These are phyloP conservation scores for Anas platyrhynchos DNA, from an alignment of 2,113 vertebrate genomes.

Conservation along the genomic window DNA sequence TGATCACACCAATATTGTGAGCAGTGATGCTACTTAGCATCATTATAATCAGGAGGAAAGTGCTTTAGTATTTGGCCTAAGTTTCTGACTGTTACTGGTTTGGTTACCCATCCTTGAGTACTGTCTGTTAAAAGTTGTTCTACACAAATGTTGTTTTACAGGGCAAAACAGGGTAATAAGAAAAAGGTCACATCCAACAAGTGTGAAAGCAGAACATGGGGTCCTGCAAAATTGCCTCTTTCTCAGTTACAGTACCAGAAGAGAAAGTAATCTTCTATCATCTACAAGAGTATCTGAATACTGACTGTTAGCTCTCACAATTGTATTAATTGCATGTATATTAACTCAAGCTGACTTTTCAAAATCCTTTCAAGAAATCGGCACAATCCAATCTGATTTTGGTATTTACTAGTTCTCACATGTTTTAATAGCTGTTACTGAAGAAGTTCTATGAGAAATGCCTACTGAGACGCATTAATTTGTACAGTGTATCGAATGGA, in stretches of 20 bases:
- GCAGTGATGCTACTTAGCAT: background rate
- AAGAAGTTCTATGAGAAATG: background rate
- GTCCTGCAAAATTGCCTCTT: background rate
- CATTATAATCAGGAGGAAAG: background rate
- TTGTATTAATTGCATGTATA: background rate
- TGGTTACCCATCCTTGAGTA: background rate
- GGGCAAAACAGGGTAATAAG: background rate
- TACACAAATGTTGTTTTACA: background rate
- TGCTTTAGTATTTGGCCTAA: background rate
- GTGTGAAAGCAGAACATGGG: background rate
- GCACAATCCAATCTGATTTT: background rate
- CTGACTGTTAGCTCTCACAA: background rate
- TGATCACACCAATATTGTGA: background rate
- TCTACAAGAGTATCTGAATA: background rate
- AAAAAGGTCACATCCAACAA: background rate
- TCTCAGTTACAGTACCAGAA: background rate
- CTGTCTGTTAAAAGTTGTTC: background rate
- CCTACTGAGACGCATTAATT: background rate
- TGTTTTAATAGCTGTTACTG: background rate
- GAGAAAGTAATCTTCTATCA: background rate
- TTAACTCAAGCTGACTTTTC: background rate
- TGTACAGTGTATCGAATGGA: background rate
- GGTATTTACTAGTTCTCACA: background rate
- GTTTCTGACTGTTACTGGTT: background rate
- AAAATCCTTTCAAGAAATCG: background rate